Base-by-base conservation (phyloP, 2,113 vertebrate species). In the Cryptotis parvus region DNA sequence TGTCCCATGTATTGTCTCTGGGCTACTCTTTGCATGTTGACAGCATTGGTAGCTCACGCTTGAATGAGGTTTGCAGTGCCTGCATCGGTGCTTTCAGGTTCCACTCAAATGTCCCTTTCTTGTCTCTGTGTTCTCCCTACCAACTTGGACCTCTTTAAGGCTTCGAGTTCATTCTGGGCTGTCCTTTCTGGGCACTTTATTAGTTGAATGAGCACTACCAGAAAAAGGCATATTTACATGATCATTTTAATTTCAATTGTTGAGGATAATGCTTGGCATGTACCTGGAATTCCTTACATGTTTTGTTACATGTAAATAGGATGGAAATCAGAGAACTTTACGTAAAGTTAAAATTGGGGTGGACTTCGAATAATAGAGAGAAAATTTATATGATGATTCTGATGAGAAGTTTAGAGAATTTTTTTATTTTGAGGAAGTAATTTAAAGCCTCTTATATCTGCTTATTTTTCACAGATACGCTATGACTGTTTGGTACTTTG, bases 401-500 rank as follows among this genome's bases (percentile, higher is more conserved):
- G 39, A 43, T 73, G 55, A 70, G 87, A 78, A 37, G 63, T 55
- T 73, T 24, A 52, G 24, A 75, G 16, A 31, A 33, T 39, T 63
- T 78, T n/a, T 41, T 73, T 74, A 37, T 87, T 58, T 58, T 39
- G 14, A 24, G 31, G 27, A 63, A 29, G 14, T 72, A 39, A n/a
- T 87, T 76, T 49, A 69, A 69, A 91, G 37, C 5, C 18, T 88
- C 58, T 83, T 87, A 79, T n/a, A 35, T 61, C 3, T 88, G 22
- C 45, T 41, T 95, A 81, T 97, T 49, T 96, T 95, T 96, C 90
- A 33, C 96, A 99, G 99, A 95, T 99, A 99, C 31, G 99, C 99
- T 83, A 98, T 99, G 98, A 99, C 99, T 0, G 99, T 99, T 68
- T 99, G 99, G 99, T 99, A 99, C 97, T 99, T 99, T 90, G 99